phyloP scores from a whole-genome alignment of 2,113 vertebrate species.

The Menidia beryllina region DNA sequence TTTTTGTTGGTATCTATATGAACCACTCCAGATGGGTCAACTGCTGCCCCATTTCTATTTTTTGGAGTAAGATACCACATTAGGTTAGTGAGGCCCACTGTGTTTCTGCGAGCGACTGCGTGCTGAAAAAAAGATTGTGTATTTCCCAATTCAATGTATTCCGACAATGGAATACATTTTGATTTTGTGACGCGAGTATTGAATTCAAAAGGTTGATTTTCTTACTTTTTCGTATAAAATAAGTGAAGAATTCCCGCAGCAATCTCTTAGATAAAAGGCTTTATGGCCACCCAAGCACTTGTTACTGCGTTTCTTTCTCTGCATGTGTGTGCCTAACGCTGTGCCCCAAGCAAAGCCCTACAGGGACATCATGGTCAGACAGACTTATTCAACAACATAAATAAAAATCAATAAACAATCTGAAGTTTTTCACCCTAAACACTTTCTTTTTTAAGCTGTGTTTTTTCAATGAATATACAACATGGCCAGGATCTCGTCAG shows the following conservation, averaged over 20 bases:
- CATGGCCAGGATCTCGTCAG: slow-evolving; percentile 91
- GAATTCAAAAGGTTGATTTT: too few relatives aligned
- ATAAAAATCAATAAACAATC: slow-evolving; percentile 99
- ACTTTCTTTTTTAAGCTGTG: slow-evolving; percentile 79
- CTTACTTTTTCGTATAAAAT: too few relatives aligned
- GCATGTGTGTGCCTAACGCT: slow-evolving; percentile 61
- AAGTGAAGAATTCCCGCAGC: slow-evolving; percentile 49
- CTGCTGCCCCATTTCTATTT: too few relatives aligned
- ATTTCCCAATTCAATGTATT: too few relatives aligned
- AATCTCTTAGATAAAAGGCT: slow-evolving; percentile 74
- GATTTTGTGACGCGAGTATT: too few relatives aligned
- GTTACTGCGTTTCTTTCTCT: slow-evolving; percentile 48
- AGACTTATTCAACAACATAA: slow-evolving; percentile 97
- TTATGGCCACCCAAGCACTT: slow-evolving; percentile 26
- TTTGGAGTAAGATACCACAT: too few relatives aligned
- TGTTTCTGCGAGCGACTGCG: too few relatives aligned
- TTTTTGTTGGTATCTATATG: too few relatives aligned
- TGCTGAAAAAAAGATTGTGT: too few relatives aligned
- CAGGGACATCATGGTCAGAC: slow-evolving; percentile 86
- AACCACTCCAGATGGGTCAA: too few relatives aligned
- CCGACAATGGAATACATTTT: too few relatives aligned
- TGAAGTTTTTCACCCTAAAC: slow-evolving; percentile 97
- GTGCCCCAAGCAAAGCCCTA: slow-evolving; percentile 52
- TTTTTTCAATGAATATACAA: slow-evolving; percentile 98
- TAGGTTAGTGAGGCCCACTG: too few relatives aligned